phyloP scores from a whole-genome alignment of 2,888 invertebrate species.

The Drosophila antonietae region DNA sequence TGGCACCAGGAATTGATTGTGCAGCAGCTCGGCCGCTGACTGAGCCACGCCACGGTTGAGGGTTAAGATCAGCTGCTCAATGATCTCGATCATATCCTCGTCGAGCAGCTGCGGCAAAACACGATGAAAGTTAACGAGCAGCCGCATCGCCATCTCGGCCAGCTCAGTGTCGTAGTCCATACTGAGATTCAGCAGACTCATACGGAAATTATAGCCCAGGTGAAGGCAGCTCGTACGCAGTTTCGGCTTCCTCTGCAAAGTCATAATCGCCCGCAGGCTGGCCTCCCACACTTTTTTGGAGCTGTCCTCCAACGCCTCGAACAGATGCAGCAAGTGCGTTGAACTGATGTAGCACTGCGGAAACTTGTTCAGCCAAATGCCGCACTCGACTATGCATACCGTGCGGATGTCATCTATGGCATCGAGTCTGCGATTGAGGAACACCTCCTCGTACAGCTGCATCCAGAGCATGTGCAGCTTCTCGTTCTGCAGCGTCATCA shows the following conservation, averaged over 20 bases:
- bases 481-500: neutral
- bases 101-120: neutral
- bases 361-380: neutral
- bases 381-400: neutral
- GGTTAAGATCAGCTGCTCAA: neutral
- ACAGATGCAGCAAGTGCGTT: neutral
- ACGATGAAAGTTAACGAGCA: neutral
- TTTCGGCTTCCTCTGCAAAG: slow-evolving; percentile 1
- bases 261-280: neutral
- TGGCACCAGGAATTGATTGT: neutral
- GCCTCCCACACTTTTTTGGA: neutral
- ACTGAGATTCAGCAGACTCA: neutral
- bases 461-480: neutral
- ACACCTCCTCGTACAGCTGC: neutral
- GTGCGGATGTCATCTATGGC: neutral
- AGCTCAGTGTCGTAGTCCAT: neutral
- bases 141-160: neutral
- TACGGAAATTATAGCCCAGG: neutral
- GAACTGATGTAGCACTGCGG: neutral
- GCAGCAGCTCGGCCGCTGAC: neutral
- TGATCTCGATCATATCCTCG: neutral
- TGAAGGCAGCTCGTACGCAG: neutral
- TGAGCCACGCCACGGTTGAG: neutral
- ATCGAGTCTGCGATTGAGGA: neutral
- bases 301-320: neutral